A percentile compares a stretch with the other conserved stretches of the same genome.
Evolutionary conservation across 2,113 vertebrate species (phyloP).

Genomic region (Hydrochoerus hydrochaeris): DNA sequence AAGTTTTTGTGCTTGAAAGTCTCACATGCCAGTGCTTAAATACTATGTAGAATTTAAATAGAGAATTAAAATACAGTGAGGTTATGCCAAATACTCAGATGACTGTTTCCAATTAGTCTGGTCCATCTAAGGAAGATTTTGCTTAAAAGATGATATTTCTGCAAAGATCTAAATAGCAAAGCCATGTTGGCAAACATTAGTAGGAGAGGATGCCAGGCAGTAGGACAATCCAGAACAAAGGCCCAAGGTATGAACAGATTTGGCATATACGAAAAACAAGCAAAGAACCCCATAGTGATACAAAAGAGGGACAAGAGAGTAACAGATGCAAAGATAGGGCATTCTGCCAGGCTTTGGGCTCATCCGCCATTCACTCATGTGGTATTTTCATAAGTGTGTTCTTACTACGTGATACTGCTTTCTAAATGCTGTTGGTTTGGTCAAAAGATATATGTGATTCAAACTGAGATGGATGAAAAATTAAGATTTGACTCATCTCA

Average conservation of each 20-base stretch:
- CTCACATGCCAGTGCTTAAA: not conserved
- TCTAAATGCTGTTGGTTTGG: not conserved
- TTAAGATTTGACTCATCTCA: not conserved
- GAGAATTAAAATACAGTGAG: not conserved
- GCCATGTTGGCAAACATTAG: not conserved
- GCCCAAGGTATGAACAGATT: not conserved
- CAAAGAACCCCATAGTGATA: not conserved
- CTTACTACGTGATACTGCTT: not conserved
- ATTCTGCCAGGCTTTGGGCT: not conserved
- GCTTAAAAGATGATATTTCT: not conserved
- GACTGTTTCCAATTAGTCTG: not conserved
- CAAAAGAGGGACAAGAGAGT: not conserved
- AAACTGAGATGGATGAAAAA: not conserved
- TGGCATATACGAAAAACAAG: not conserved
- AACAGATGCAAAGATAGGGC: not conserved
- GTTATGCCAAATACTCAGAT: not conserved
- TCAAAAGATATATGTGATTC: not conserved
- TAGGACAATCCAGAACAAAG: not conserved
- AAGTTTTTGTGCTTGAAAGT: not conserved
- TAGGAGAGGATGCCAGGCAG: not conserved
- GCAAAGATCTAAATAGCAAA: constrained; percentile 43
- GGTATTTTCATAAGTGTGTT: not conserved
- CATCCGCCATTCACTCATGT: not conserved
- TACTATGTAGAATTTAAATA: not conserved
- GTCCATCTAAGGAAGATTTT: not conserved